A percentile compares a stretch with the other conserved stretches of the same genome.
Evolutionary conservation across 1,140 invertebrate species (phyloP).

Genomic region (Cyphomyrmex costatus): DNA sequence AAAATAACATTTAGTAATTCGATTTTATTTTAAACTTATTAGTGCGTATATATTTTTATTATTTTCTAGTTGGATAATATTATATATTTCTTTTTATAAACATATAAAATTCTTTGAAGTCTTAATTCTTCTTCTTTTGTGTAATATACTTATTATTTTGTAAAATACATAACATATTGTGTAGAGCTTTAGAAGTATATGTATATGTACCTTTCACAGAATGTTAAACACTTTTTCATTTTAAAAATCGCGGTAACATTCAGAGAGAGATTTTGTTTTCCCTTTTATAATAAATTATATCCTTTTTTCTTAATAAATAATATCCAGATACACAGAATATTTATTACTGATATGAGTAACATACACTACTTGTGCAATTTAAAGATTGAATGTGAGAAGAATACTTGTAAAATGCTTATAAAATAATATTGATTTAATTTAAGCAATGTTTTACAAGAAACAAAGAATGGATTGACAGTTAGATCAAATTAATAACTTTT

Average conservation of each 20-base stretch:
- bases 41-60: neutral
- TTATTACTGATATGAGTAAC: neutral
- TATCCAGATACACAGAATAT: neutral
- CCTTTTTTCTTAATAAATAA: neutral
- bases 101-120: neutral
- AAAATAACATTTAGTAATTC: slow-evolving; percentile 2
- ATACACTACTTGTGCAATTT: neutral
- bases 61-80: slow-evolving; percentile 50
- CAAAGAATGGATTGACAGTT: neutral
- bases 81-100: slow-evolving; percentile 17
- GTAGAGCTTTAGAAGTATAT: neutral
- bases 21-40: neutral
- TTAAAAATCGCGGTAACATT: neutral
- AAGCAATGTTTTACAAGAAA: neutral
- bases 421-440: slow-evolving; percentile 13
- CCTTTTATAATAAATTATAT: neutral
- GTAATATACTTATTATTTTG: slow-evolving; percentile 4
- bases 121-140: neutral
- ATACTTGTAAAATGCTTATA: neutral
- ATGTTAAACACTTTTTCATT: neutral
- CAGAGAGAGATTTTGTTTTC: neutral
- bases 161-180: neutral
- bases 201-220: neutral
- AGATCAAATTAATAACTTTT: neutral
- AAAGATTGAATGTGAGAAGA: neutral